Conservation (phyloP, 2,113 vertebrate species). For the Anguilla japonica region DNA sequence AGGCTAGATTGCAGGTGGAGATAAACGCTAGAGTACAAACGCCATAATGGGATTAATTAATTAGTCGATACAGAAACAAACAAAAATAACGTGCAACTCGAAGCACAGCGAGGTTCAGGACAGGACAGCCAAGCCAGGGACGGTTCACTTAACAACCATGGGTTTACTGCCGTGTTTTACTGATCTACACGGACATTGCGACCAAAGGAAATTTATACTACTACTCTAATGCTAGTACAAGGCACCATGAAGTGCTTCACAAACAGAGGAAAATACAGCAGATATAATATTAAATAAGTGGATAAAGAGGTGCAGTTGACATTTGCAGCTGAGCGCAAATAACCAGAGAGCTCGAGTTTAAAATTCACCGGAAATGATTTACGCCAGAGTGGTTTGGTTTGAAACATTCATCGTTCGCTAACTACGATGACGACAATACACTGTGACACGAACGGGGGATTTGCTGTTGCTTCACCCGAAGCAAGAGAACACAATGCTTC, state of each 20-base stretch:
- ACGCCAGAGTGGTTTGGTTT: background rate
- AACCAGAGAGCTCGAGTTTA: background rate
- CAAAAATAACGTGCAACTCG: too few species aligned
- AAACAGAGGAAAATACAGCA: background rate
- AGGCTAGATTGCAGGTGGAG: too few species aligned
- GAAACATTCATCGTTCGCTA: background rate
- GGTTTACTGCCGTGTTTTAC: background rate
- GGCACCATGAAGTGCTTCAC: background rate
- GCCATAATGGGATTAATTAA: too few species aligned
- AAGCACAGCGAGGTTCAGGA: too few species aligned
- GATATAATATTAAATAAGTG: background rate
- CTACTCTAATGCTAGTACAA: background rate
- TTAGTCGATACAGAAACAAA: too few species aligned
- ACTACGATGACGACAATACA: background rate
- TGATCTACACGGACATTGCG: background rate
- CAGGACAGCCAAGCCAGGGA: too few species aligned
- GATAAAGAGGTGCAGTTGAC: background rate
- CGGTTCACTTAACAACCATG: too few species aligned
- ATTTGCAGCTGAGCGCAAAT: background rate
- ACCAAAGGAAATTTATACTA: background rate
- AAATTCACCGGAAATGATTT: background rate
- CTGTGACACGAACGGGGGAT: conserved; percentile 10
- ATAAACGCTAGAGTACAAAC: too few species aligned
- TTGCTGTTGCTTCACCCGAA: conserved; percentile 20
- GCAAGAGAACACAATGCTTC: background rate